phyloP scores from a whole-genome alignment of 1,140 invertebrate genomes.

The Bathynomus jamesi region DNA sequence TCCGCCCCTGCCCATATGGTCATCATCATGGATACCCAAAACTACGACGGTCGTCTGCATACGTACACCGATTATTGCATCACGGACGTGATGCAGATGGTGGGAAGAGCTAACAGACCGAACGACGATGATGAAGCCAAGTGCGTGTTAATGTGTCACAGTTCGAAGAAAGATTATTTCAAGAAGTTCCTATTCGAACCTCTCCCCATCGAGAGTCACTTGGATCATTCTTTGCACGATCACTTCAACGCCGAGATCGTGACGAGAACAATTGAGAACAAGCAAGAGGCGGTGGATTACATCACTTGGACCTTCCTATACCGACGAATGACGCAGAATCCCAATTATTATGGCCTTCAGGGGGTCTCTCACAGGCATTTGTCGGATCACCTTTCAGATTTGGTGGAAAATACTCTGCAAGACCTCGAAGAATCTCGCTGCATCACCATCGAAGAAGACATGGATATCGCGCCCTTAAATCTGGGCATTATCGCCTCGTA shows the following conservation, averaged over 20 bases:
- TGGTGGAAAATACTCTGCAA: conserved; percentile 91
- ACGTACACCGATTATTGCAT: conserved; percentile 97
- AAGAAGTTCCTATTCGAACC: conserved; percentile 98
- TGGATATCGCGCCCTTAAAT: conserved; percentile 92
- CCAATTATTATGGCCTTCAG: conserved; percentile 98
- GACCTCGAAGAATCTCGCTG: conserved; percentile 98
- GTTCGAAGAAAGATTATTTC: conserved; percentile 96
- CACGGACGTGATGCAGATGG: conserved; percentile 95
- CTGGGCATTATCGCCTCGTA: conserved; percentile 99
- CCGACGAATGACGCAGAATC: conserved; percentile 93
- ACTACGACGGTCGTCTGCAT: conserved; percentile 87
- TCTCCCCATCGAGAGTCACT: conserved; percentile 77
- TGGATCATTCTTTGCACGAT: conserved; percentile 95
- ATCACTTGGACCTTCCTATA: conserved; percentile 99
- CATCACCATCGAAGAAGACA: conserved; percentile 95
- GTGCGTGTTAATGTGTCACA: conserved; percentile 94
- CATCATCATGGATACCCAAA: conserved; percentile 95
- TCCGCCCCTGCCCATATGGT: conserved; percentile 83
- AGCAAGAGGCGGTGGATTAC: conserved; percentile 99
- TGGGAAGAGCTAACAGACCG: conserved; percentile 83
- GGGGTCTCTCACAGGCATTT: conserved; percentile 93
- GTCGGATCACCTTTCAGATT: conserved; percentile 95
- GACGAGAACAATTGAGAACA: conserved; percentile 99
- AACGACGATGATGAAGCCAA: conserved; percentile 87
- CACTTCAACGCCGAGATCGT: conserved; percentile 99